Evolutionary conservation across 2,888 invertebrate genomes (phyloP).

Genomic region (Meta bourneti): DNA sequence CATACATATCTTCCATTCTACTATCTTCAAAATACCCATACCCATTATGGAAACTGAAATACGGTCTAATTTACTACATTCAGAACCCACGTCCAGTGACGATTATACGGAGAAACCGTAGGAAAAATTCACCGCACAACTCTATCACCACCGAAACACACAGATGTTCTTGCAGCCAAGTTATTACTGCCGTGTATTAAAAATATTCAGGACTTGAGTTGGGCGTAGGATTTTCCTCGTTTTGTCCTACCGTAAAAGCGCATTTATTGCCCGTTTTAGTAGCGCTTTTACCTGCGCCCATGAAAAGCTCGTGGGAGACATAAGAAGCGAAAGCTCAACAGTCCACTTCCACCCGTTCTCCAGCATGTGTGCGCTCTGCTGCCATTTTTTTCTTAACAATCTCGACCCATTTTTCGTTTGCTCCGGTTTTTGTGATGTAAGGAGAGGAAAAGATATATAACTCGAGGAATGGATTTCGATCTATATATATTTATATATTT

Average conservation of each 20-base stretch:
- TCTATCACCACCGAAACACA: background rate
- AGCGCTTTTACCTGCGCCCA: conserved; percentile 65
- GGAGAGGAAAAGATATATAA: conserved; percentile 43
- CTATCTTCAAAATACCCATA: no score
- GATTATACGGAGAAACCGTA: background rate
- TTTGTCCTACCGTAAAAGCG: conserved; percentile 45
- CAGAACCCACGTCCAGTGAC: background rate
- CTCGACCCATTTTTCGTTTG: conserved; percentile 2
- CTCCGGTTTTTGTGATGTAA: conserved; percentile 27
- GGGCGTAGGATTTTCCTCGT: conserved; percentile 18
- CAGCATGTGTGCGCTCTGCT: conserved; percentile 3
- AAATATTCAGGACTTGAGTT: conserved; percentile 56
- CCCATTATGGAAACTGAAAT: no score
- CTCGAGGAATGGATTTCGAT: conserved; percentile 36
- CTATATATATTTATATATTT: conserved; percentile 26
- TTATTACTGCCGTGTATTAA: conserved; percentile 55
- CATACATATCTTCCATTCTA: no score
- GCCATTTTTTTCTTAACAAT: conserved; percentile 46
- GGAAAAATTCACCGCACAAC: background rate
- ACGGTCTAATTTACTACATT: background rate
- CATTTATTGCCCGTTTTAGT: conserved; percentile 70
- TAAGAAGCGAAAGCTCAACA: conserved; percentile 54
- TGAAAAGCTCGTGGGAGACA: conserved; percentile 54
- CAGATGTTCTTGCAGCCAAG: background rate
- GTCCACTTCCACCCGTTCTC: conserved; percentile 49